phyloP scores from a whole-genome alignment of 2,113 vertebrate species.

The Eudyptes chrysolophus region DNA sequence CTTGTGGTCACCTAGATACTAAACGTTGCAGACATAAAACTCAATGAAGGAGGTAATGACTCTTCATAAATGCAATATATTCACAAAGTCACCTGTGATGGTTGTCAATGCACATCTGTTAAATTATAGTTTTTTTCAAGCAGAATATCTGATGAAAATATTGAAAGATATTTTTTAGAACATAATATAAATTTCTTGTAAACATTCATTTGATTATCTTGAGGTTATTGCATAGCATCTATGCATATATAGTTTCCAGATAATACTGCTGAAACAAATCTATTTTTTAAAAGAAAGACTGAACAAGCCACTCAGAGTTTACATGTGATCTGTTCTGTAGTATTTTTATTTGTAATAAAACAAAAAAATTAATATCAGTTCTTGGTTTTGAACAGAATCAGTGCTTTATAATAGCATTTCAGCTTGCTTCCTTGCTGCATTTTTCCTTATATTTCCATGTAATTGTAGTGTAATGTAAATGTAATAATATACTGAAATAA shows the following conservation, averaged over 20 bases:
- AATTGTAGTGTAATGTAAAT: not conserved
- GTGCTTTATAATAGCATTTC: not conserved
- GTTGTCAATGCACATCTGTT: not conserved
- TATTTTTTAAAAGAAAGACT: not conserved
- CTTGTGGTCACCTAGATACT: not conserved
- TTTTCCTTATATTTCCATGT: not conserved
- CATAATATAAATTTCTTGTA: not conserved
- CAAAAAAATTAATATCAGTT: not conserved
- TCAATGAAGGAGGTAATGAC: not conserved
- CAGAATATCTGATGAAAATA: not conserved
- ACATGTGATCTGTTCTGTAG: not conserved
- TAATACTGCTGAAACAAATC: not conserved
- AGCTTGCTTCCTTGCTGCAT: not conserved
- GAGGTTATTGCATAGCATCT: not conserved
- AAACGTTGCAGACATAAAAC: not conserved
- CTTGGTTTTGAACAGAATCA: not conserved
- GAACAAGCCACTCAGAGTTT: not conserved
- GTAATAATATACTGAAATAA: not conserved
- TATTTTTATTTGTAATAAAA: not conserved
- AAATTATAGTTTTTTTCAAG: not conserved
- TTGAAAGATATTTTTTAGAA: not conserved
- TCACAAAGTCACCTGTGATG: not conserved
- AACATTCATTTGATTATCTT: not conserved
- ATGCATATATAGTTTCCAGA: not conserved
- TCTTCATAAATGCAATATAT: not conserved